Evolutionary conservation across 2,113 vertebrate species (phyloP).

Genomic region (Fulmarus glacialis): DNA sequence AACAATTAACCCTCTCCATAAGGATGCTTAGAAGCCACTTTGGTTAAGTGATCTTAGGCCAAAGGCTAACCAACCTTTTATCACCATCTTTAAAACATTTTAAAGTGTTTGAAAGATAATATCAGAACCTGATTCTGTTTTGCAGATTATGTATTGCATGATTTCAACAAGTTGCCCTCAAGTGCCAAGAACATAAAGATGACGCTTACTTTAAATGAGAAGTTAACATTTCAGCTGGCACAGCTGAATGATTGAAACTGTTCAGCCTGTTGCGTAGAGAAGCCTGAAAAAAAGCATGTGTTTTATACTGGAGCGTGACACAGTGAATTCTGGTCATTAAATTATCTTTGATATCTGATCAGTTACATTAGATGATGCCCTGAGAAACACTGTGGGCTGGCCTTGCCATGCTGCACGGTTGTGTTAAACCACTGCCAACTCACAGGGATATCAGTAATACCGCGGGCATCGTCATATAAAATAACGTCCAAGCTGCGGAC

Average conservation of each 20-base stretch:
- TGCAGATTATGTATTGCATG: accelerated
- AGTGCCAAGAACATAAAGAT: neutral
- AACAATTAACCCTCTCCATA: neutral
- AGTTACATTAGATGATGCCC: neutral
- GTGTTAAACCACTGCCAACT: neutral
- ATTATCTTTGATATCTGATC: neutral
- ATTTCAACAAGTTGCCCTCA: neutral
- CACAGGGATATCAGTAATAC: neutral
- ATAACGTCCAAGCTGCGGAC: accelerated
- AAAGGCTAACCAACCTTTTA: neutral
- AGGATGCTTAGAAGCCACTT: neutral
- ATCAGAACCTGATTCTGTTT: neutral
- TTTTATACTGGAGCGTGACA: neutral
- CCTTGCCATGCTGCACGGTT: neutral
- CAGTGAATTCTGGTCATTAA: no score
- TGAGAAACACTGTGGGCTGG: neutral
- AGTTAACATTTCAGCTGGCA: neutral
- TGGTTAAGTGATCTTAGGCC: accelerated
- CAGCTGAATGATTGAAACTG: accelerated
- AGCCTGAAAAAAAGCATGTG: neutral
- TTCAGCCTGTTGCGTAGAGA: neutral
- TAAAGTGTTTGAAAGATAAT: accelerated
- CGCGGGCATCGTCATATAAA: neutral
- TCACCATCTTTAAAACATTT: neutral
- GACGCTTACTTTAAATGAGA: accelerated